A percentile compares a stretch with the other conserved stretches of the same genome.
Conservation (phyloP, 2,888 invertebrate species). For the Luffia ferchaultella region DNA sequence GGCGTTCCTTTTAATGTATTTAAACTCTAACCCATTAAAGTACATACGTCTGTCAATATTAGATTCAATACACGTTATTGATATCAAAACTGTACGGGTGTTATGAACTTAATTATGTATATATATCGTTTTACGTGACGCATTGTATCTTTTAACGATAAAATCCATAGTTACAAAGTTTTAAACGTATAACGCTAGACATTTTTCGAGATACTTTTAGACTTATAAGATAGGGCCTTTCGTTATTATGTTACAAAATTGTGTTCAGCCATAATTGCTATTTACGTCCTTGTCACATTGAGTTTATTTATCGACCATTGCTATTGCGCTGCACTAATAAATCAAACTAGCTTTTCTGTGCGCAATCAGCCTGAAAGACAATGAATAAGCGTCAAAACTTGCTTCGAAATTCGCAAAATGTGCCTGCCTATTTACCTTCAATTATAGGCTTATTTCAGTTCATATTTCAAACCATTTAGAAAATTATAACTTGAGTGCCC, state of each 20-base stretch:
- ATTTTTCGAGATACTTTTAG: too few species aligned
- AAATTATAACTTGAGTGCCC: not conserved
- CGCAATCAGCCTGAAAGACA: not conserved
- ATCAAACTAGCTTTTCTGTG: too few species aligned
- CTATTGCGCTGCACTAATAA: constrained; percentile 23
- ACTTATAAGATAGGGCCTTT: too few species aligned
- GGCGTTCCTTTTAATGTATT: not conserved
- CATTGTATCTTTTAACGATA: too few species aligned
- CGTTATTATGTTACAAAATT: too few species aligned
- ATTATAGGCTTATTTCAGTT: not conserved
- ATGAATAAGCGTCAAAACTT: constrained; percentile 18
- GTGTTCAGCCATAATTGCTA: constrained; percentile 22
- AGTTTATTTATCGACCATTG: constrained; percentile 25
- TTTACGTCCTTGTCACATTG: constrained; percentile 22
- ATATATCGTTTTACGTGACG: too few species aligned
- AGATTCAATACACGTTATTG: too few species aligned
- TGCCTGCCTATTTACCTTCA: constrained; percentile 2
- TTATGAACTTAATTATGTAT: too few species aligned
- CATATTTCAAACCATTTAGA: not conserved
- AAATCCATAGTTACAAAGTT: too few species aligned
- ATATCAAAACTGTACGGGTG: too few species aligned
- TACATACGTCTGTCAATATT: too few species aligned
- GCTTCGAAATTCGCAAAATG: constrained; percentile 22
- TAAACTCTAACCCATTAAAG: not conserved
- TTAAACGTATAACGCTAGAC: too few species aligned